A percentile compares a stretch with the other conserved stretches of the same genome.
These are phyloP conservation scores for Petrolisthes manimaculis DNA, from an alignment of 2,888 invertebrate species.

Conservation along the genomic window DNA sequence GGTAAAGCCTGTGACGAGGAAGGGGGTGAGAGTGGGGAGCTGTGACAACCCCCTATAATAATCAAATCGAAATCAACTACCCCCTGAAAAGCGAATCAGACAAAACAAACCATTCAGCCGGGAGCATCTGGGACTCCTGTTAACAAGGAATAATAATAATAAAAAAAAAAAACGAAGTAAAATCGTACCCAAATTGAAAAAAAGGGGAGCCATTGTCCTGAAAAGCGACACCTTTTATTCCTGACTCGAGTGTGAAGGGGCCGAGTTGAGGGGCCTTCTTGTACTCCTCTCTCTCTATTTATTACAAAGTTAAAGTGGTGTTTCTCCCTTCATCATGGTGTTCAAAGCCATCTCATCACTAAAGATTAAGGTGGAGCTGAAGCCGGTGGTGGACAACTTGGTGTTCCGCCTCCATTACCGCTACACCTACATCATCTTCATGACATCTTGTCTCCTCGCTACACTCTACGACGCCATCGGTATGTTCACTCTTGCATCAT, in stretches of 20 bases:
- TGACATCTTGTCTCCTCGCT: conserved; percentile 39
- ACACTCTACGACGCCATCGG: conserved; percentile 62
- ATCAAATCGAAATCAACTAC: not conserved
- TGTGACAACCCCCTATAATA: not conserved
- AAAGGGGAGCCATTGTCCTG: too few species aligned
- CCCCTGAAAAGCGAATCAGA: not conserved
- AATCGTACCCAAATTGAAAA: too few species aligned
- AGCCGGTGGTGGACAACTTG: conserved; percentile 59
- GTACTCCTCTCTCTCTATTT: conserved; percentile 26
- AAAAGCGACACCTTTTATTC: too few species aligned
- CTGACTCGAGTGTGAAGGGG: too few species aligned
- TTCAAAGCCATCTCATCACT: conserved; percentile 29
- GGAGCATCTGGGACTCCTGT: not conserved
- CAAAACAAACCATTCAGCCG: not conserved
- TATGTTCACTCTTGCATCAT: not conserved
- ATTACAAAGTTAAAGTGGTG: not conserved
- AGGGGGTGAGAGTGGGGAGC: not conserved
- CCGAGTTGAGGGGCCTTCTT: not conserved
- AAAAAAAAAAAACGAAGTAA: too few species aligned
- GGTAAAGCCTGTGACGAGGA: not conserved
- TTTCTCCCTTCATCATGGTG: conserved; percentile 4
- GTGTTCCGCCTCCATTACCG: conserved; percentile 62
- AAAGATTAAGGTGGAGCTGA: conserved; percentile 56
- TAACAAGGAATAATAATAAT: too few species aligned
- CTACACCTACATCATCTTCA: conserved; percentile 55